Base-by-base conservation (phyloP, 2,797 vertebrate species). In the Muscicapa comitata region DNA sequence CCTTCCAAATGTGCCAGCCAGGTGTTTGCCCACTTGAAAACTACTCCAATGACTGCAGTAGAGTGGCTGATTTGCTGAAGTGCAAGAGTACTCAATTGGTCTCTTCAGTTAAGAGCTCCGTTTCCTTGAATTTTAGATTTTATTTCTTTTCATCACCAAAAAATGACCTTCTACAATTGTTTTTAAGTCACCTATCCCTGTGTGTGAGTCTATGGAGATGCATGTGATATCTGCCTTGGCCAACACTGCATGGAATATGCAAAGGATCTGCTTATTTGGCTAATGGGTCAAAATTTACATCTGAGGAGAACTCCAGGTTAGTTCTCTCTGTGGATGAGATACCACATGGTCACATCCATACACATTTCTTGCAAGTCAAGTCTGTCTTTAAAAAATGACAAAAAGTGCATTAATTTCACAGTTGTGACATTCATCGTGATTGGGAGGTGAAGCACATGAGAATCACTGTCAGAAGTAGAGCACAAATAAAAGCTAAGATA, bases 21-120 rank as follows among this genome's bases (percentile, higher is more conserved):
- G 91, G 84, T 94, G 88, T 91, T 80, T 87, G 80, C 47, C 57
- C 61, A 82, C 88, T 95, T 92, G 65, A 94, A 83, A 93, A 72
- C 33, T 65, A 85, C 72, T 96, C 75, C 42, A 89, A 1, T 65
- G 53, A 54, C 57, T 65, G 65, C 35, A 57, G 13, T n/a, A 84
- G 37, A 84, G 55, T 33, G 40, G 9, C 18, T 95, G 91, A 91
- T 96, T 85, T 92, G 31, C 61, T 93, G 58, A 89, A 92, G 61
- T 89, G 28, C 31, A 62, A 47, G 33, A 80, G 50, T 61, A 61
- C 25, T 82, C 67, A 85, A 83, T 75, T 1, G 0, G 7, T 67
- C 90, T 95, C 92, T 95, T 91, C 57, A 82, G 81, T 55, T 68
- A 86, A 96, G 72, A 86, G 57, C 33, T 77, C 50, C 1, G 2